Base-by-base conservation (phyloP, 2,888 invertebrate genomes). In the Anticlea derivata region DNA sequence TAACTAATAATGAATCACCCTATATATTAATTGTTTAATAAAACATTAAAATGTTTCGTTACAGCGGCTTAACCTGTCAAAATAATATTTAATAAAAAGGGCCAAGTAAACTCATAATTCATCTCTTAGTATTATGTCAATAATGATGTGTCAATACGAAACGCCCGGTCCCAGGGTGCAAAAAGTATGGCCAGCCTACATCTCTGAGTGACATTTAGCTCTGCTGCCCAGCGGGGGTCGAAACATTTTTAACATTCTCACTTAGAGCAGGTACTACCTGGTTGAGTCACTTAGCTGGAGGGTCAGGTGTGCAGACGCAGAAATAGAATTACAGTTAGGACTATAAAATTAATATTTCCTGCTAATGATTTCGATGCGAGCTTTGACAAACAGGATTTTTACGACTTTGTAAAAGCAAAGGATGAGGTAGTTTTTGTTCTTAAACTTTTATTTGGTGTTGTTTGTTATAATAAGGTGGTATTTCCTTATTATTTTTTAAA, bases 171-270 rank as follows among this genome's bases (percentile, higher is more conserved):
- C 59, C 57, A 58, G 55, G 53, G 47, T 61, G 71, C 72, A 72
- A 78, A 73, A 73, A 49, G 52, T 33, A 29, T 63, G 66, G 66
- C 62, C 65, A 63, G 48, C 60, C 55, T 61, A 61, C 65, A 67
- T 63, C 69, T 64, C 68, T 80, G 85, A 88, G 85, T 87, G 87
- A 87, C 86, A 80, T 70, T 70, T 73, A 71, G 71, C 73, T 61
- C 70, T 71, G 47, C 35, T 68, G 60, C 83, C 27, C 86, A 58
- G 70, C 85, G 70, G 86, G 87, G 71, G 79, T 62, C 70, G 65
- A 60, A 62, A 35, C 48, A 53, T 48, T 41, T 83, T 82, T 80
- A 78, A 76, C 78, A 80, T 83, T 81, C 81, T 76, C 77, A 73
- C 75, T 73, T 70, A 58, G 59, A 34, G 47, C 37, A 51, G 41